These are phyloP conservation scores for Echinops telfairi DNA, from an alignment of 2,113 vertebrate species.

Conservation along the genomic window DNA sequence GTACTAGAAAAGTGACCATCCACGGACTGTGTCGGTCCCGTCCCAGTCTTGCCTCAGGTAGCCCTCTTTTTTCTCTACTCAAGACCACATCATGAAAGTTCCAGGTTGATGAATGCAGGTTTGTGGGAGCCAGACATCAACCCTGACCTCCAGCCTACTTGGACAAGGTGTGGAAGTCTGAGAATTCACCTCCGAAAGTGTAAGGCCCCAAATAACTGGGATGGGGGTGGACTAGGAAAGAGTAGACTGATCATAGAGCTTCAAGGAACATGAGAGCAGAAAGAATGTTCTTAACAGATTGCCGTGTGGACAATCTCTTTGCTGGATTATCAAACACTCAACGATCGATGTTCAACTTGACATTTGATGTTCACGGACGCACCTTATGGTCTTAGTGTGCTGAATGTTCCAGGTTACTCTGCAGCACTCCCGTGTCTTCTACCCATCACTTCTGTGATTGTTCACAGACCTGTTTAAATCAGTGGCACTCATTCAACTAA, in stretches of 20 bases:
- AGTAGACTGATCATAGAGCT: background rate
- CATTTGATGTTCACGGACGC: background rate
- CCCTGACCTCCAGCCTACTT: background rate
- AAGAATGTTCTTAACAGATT: background rate
- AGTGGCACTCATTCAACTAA: background rate
- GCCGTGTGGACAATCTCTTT: background rate
- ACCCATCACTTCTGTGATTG: background rate
- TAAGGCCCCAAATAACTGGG: background rate
- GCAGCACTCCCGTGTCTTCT: background rate
- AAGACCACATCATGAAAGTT: background rate
- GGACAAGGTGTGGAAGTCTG: background rate
- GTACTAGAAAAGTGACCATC: background rate
- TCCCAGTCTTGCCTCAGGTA: background rate
- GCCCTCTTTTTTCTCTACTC: background rate
- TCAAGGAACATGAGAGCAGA: background rate
- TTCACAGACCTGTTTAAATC: background rate
- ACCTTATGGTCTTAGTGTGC: background rate
- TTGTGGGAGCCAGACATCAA: background rate
- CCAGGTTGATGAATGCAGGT: background rate
- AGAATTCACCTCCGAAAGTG: background rate
- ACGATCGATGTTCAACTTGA: background rate
- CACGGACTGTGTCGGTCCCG: background rate
- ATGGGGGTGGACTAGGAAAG: fast-evolving
- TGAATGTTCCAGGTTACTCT: background rate
- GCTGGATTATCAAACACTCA: background rate